A percentile compares a stretch with the other conserved stretches of the same genome.
Conservation (phyloP, 2,113 vertebrate genomes). For the Amazona guildingii region DNA sequence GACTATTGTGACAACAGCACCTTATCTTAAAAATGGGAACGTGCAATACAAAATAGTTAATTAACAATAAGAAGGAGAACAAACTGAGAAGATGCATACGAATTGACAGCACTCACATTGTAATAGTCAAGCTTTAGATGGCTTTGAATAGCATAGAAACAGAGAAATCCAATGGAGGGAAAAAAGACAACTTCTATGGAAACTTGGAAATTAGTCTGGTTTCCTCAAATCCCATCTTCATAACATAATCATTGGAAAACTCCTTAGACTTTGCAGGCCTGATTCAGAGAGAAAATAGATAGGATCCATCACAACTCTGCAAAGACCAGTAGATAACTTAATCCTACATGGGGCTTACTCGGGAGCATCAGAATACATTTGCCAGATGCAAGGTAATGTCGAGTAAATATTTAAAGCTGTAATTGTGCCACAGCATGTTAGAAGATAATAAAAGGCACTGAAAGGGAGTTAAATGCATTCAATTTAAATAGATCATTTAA, state of each 20-base stretch:
- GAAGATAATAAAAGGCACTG: background rate
- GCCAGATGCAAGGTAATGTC: background rate
- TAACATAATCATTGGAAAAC: background rate
- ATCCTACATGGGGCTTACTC: background rate
- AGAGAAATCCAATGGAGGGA: background rate
- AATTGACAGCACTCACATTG: background rate
- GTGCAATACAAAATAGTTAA: slow-evolving; percentile 20
- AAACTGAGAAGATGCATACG: background rate
- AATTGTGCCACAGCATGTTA: background rate
- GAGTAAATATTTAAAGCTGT: slow-evolving; percentile 43
- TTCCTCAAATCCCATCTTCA: background rate
- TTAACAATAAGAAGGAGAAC: slow-evolving; percentile 9
- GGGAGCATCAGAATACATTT: background rate
- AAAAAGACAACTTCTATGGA: background rate
- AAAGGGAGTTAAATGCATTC: background rate
- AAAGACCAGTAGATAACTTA: background rate
- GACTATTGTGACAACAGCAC: slow-evolving; percentile 29
- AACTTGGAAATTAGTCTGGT: background rate
- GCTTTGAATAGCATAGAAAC: background rate
- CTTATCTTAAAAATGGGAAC: background rate
- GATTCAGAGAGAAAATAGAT: background rate
- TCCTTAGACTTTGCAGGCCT: background rate
- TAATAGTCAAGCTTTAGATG: background rate
- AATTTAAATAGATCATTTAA: background rate
- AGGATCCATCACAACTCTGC: background rate